Conservation (phyloP, 2,888 invertebrate genomes). For the Philopedon plagiatum region DNA sequence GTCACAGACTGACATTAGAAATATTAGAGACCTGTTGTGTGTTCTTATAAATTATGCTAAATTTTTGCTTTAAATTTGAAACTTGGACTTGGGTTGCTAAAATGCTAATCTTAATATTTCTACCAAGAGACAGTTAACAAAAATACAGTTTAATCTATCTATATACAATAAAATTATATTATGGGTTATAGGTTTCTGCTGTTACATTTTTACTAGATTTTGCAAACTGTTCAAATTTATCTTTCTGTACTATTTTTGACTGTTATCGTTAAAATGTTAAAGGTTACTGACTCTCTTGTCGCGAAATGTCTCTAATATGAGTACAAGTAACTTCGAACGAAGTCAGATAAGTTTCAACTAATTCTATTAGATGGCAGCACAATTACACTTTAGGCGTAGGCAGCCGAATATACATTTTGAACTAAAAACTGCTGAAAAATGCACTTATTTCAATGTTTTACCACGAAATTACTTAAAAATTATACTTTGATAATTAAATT, state of each 20-base stretch:
- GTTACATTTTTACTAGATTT: too few relatives aligned
- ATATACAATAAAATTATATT: too few relatives aligned
- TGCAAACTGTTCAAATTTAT: too few relatives aligned
- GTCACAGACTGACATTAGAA: neutral
- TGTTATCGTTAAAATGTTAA: too few relatives aligned
- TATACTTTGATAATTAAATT: slow-evolving; percentile 16
- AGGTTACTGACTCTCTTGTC: too few relatives aligned
- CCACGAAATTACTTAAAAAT: slow-evolving; percentile 20
- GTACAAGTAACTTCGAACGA: slow-evolving; percentile 11
- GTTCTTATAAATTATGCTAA: neutral
- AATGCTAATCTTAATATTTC: too few relatives aligned
- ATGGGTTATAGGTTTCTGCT: too few relatives aligned
- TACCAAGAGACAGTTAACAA: too few relatives aligned
- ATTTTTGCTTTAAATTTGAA: too few relatives aligned
- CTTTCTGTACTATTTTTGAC: too few relatives aligned
- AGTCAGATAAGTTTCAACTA: neutral
- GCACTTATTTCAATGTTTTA: slow-evolving; percentile 28
- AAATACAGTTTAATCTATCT: too few relatives aligned
- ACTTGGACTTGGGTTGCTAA: too few relatives aligned
- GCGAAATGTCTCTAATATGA: neutral
- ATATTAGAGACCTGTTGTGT: neutral
- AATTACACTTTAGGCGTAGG: neutral
- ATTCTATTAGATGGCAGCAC: slow-evolving; percentile 13
- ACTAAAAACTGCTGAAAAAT: slow-evolving; percentile 24
- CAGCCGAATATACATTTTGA: slow-evolving; percentile 22